Evolutionary conservation across 37 sponge, comb jelly and placozoan genomes (phyloP).

Genomic region (Ephydatia muelleri): DNA sequence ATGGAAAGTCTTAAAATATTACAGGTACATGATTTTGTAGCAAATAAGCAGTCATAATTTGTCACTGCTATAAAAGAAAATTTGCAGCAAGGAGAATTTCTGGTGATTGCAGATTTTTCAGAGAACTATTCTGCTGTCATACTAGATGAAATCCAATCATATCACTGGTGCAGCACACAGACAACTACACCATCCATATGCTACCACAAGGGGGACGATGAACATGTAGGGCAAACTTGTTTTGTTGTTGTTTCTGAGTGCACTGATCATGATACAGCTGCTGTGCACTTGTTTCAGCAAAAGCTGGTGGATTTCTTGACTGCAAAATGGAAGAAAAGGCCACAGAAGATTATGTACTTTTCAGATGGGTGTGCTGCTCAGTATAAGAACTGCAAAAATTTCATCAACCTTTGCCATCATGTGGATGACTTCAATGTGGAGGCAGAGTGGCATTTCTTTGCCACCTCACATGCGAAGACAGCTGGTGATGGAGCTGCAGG

Average conservation of each 20-base stretch:
- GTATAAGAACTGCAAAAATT: slow-evolving; percentile 6
- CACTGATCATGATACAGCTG: slow-evolving; percentile 47
- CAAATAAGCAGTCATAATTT: slow-evolving; percentile 29
- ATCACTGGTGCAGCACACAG: slow-evolving; percentile 58
- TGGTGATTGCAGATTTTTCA: slow-evolving; percentile 45
- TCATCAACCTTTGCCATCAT: slow-evolving; percentile 13
- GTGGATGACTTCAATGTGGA: slow-evolving; percentile 1
- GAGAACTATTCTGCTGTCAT: slow-evolving; percentile 59
- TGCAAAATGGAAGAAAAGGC: slow-evolving; percentile 14
- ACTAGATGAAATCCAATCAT: slow-evolving; percentile 52
- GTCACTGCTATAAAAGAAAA: slow-evolving; percentile 2
- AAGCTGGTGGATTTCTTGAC: slow-evolving; percentile 18
- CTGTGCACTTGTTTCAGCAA: too few relatives aligned
- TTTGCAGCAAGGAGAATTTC: slow-evolving; percentile 12
- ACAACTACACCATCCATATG: slow-evolving; percentile 49
- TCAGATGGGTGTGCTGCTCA: too few relatives aligned
- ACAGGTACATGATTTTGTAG: slow-evolving; percentile 26
- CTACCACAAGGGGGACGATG: slow-evolving; percentile 3
- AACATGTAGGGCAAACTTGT: slow-evolving; percentile 25
- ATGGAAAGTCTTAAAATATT: not conserved
- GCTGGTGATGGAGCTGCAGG: slow-evolving; percentile 47
- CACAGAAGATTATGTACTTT: slow-evolving; percentile 28
- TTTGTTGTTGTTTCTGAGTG: slow-evolving; percentile 47
- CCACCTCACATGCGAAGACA: slow-evolving; percentile 14
- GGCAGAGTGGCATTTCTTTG: slow-evolving; percentile 26